Evolutionary conservation across 2,888 invertebrate species (phyloP).

Genomic region (Charanyca ferruginea): DNA sequence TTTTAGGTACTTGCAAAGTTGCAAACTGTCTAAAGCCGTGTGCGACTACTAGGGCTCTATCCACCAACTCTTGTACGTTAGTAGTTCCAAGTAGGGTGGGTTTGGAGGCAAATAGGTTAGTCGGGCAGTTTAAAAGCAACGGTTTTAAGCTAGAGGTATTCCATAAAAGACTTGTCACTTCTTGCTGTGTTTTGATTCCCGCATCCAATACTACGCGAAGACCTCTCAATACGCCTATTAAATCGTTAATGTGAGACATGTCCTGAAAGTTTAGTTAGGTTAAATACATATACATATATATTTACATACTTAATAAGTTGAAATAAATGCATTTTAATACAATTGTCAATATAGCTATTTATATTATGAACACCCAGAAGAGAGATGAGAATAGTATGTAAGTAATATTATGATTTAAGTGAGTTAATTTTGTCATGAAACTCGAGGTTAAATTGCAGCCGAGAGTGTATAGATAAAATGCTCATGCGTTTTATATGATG

Average conservation of each 20-base stretch:
- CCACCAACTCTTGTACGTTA: conserved; percentile 84
- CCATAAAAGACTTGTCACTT: conserved; percentile 92
- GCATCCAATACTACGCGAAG: conserved; percentile 93
- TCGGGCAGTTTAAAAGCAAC: conserved; percentile 75
- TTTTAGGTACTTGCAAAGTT: conserved; percentile 79
- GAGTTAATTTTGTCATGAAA: too few species aligned
- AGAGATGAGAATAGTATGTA: too few species aligned
- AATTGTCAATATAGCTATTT: background rate
- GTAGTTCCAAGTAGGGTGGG: conserved; percentile 76
- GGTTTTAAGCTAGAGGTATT: conserved; percentile 93
- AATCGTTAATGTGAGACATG: conserved; percentile 92
- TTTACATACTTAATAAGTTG: conserved; percentile 15
- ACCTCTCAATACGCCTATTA: conserved; percentile 93
- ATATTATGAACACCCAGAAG: too few species aligned
- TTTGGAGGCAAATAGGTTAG: conserved; percentile 78
- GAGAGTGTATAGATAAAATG: too few species aligned
- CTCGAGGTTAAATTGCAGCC: too few species aligned
- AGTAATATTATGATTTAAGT: too few species aligned
- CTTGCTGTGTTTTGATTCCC: conserved; percentile 92
- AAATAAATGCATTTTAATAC: conserved; percentile 5
- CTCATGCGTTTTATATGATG: too few species aligned
- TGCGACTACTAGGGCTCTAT: conserved; percentile 93
- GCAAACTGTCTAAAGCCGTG: conserved; percentile 93
- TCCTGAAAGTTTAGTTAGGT: conserved; percentile 80
- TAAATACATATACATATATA: conserved; percentile 52